Percentiles rank a stretch among this genome's conserved stretches.
phyloP scores from a whole-genome alignment of 2,113 vertebrate species.

The Paramisgurnus dabryanus region DNA sequence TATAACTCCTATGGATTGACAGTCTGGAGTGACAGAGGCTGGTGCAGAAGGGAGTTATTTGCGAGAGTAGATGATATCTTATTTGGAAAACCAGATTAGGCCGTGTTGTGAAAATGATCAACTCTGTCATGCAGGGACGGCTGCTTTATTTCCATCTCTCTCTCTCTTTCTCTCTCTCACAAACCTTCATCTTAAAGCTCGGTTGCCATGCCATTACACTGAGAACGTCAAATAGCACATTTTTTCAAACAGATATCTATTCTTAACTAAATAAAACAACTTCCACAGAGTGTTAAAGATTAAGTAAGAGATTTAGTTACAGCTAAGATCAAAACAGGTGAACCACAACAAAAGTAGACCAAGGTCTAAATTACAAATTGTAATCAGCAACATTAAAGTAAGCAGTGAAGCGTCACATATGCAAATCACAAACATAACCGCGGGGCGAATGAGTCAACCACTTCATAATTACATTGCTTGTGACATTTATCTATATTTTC shows the following conservation, averaged over 20 bases:
- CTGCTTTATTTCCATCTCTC: constrained; percentile 1
- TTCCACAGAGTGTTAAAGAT: background rate
- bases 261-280: background rate
- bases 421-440: constrained; percentile 26
- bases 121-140: constrained; percentile 29
- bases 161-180: background rate
- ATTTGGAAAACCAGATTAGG: constrained; percentile 48
- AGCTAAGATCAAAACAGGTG: constrained; percentile 24
- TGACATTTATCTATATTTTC: constrained; percentile 20
- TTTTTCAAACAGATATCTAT: background rate
- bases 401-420: background rate
- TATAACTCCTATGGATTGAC: background rate
- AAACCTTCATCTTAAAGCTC: constrained; percentile 6
- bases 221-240: background rate
- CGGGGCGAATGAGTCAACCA: constrained; percentile 18
- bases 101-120: constrained; percentile 42
- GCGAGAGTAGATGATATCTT: constrained; percentile 30
- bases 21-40: constrained; percentile 11
- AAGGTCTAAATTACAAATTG: constrained; percentile 25
- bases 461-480: constrained; percentile 12
- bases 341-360: constrained; percentile 16
- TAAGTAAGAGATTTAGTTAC: background rate
- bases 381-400: constrained; percentile 28
- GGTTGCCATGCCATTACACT: background rate
- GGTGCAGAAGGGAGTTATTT: background rate